Percentiles rank a stretch among this genome's conserved stretches.
Conservation (phyloP, 2,113 vertebrate genomes). For the Protomyctophum bolini region DNA sequence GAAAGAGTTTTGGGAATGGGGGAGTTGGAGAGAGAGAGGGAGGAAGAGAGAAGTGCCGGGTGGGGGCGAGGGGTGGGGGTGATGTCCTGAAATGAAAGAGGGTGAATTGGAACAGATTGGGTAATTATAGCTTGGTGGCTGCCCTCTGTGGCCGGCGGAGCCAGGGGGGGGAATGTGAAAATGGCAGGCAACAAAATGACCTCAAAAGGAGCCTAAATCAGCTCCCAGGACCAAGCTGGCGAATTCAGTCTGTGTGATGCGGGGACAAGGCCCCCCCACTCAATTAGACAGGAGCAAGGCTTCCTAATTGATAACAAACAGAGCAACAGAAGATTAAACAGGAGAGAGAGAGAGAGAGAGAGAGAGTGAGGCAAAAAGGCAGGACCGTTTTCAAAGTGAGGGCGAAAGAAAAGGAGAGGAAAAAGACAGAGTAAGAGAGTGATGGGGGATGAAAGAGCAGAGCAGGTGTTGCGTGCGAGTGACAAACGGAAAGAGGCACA, state of each 20-base stretch:
- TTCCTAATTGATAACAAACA: conserved; percentile 70
- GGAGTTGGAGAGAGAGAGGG: background rate
- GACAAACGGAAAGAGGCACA: too few relatives aligned
- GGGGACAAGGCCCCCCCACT: conserved; percentile 45
- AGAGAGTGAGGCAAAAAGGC: conserved; percentile 17
- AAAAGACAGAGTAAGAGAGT: conserved; percentile 24
- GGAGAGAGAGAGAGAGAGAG: conserved; percentile 10
- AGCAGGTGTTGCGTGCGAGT: background rate
- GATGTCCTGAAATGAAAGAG: conserved; percentile 65
- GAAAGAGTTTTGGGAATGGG: background rate
- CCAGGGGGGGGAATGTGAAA: conserved; percentile 68
- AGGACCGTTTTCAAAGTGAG: conserved; percentile 20
- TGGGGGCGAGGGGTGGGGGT: background rate
- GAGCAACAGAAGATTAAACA: conserved; percentile 47
- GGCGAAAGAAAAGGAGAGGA: background rate
- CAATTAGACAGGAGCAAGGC: conserved; percentile 60
- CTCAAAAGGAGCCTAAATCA: conserved; percentile 68
- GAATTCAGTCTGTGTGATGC: conserved; percentile 44
- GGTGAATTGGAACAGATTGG: conserved; percentile 78
- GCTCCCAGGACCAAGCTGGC: conserved; percentile 57
- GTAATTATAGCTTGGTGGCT: conserved; percentile 72
- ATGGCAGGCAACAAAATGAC: conserved; percentile 74
- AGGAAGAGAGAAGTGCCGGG: conserved; percentile 15
- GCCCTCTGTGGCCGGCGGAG: conserved; percentile 62
- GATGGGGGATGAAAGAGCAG: conserved; percentile 21